Evolutionary conservation across 2,113 vertebrate genomes (phyloP), one percentile per base, ranked within the genome.

Genomic region (Clinocottus analis): DNA sequence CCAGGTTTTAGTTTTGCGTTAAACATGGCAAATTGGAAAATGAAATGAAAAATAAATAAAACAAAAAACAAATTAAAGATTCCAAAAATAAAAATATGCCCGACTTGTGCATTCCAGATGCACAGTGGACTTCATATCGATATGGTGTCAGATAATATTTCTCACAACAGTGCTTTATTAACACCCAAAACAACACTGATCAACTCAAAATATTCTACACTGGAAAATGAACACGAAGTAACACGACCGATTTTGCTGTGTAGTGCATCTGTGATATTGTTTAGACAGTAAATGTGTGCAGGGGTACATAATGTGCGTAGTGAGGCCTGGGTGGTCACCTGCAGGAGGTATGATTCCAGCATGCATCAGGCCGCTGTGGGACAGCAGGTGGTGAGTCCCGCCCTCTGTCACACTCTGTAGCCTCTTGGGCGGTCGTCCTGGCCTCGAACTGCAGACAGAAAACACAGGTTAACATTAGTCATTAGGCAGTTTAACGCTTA

Each of bases 401-500:
- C 93, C 90, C 75, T 93, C 93, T 56, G 97, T 97, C 92, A 96
- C 96, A 94, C 96, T 98, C 90, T 99, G 98, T 86, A 97, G 97
- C 94, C 98, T 96, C 96, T 99, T 99, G 85, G 98, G 98, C 94
- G 98, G 98, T 93, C 98, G 96, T 95, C 98, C 98, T 84, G 98
- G 98, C 96, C 98, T 97, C 82, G 98, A 99, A 93, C 98, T 99
- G 92, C 94, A 91, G 86, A 81, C 67, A 63, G 66, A 91, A 72
- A 80, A 82, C 62, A 83, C 75, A 84, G 82, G 75, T 65, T 75
- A n/a, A 67, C 62, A 41, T 78, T 68, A 83, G 79, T 86, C 78
- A 86, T 89, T 85, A 89, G 70, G 59, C 69, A 39, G 35, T 86
- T 87, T 88, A 83, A 80, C 77, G 72, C 82, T 60, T 75, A 68